Conservation (phyloP, 2,888 invertebrate genomes). For the Rhagonycha fulva region DNA sequence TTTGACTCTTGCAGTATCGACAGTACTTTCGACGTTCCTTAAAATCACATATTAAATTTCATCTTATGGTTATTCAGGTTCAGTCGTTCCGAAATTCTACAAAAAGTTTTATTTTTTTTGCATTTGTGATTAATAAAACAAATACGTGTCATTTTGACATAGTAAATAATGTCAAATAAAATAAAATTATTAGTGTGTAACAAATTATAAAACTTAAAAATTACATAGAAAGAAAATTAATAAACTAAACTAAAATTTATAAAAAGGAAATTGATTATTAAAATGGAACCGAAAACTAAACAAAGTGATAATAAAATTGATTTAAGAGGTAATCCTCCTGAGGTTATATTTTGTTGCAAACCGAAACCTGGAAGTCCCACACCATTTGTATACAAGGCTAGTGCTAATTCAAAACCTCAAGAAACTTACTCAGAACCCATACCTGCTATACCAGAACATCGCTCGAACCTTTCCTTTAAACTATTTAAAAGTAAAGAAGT, state of each 20-base stretch:
- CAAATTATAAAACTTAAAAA: background rate
- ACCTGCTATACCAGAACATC: background rate
- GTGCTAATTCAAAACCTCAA: background rate
- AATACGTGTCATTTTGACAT: background rate
- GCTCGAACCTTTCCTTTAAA: background rate
- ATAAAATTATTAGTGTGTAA: background rate
- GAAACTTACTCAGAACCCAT: background rate
- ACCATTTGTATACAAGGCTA: background rate
- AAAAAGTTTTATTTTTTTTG: too few relatives aligned
- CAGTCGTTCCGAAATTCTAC: too few relatives aligned
- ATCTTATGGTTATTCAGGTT: too few relatives aligned
- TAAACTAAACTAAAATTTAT: background rate
- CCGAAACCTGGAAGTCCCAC: background rate
- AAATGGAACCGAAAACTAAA: background rate
- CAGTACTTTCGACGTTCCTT: too few relatives aligned
- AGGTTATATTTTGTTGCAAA: background rate
- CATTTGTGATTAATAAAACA: background rate
- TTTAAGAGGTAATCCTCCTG: background rate
- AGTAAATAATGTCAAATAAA: background rate
- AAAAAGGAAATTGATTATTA: background rate
- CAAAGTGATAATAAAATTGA: background rate
- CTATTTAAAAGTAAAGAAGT: background rate
- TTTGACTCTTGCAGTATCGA: too few relatives aligned
- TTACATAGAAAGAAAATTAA: background rate
- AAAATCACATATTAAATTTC: too few relatives aligned